These are phyloP conservation scores for Eupithecia dodoneata DNA, from an alignment of 2,888 invertebrate genomes.

Conservation along the genomic window DNA sequence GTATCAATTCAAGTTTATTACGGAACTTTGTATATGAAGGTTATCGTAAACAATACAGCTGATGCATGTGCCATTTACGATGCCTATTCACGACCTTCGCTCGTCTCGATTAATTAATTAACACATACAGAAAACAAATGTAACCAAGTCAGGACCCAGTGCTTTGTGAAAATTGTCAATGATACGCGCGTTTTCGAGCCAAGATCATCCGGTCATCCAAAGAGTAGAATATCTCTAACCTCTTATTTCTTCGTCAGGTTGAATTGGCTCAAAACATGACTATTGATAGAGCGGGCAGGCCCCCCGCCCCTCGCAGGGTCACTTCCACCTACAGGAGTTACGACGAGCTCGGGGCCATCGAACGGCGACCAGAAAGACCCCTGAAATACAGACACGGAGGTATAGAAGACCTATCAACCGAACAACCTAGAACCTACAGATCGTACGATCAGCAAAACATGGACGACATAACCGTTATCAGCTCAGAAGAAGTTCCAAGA, in stretches of 20 bases:
- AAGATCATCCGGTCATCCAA: conserved; percentile 52
- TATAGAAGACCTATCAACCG: conserved; percentile 73
- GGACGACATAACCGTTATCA: conserved; percentile 78
- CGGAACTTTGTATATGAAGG: conserved; percentile 21
- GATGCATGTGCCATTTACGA: conserved; percentile 35
- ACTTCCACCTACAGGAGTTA: conserved; percentile 80
- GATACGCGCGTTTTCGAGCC: conserved; percentile 45
- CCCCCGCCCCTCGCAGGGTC: conserved; percentile 73
- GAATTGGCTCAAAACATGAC: conserved; percentile 65
- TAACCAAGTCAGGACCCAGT: not conserved
- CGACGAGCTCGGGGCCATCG: conserved; percentile 74
- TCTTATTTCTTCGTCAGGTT: conserved; percentile 72
- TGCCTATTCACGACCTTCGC: conserved; percentile 11
- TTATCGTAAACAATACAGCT: conserved; percentile 35
- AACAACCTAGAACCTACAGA: conserved; percentile 61
- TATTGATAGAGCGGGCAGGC: conserved; percentile 75
- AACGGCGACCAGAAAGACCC: conserved; percentile 62
- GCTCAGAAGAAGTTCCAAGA: conserved; percentile 76
- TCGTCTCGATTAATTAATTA: conserved; percentile 4
- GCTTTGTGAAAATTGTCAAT: not conserved
- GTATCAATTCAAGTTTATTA: conserved; percentile 16
- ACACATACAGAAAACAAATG: not conserved
- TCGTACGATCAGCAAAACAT: conserved; percentile 66
- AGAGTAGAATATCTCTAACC: conserved; percentile 52
- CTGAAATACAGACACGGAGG: conserved; percentile 74